Base-by-base conservation (phyloP, 23 tunicate genomes). In the Styela clava region DNA sequence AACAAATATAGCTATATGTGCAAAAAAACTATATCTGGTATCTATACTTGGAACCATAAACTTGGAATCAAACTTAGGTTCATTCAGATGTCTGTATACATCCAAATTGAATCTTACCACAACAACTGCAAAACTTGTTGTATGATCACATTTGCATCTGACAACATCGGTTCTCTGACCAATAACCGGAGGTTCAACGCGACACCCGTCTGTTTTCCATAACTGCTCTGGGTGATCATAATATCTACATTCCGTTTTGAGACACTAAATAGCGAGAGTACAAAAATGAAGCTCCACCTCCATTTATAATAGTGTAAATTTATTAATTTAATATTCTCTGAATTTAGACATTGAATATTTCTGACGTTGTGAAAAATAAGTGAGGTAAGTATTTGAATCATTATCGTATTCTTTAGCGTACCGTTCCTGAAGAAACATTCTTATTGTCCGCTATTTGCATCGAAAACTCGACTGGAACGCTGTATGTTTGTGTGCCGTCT, bases 81-180 rank as follows among this genome's bases (percentile, higher is more conserved):
- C n/a, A n/a, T n/a, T n/a, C n/a, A n/a, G n/a, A n/a, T n/a, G n/a
- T n/a, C n/a, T n/a, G n/a, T n/a, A n/a, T n/a, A n/a, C n/a, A n/a
- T n/a, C n/a, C n/a, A n/a, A 44, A 44, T 5, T 44, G 56, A 7
- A 65, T 27, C 85, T 74, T 52, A 87, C 91, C 79, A 87, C 91
- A 16, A 87, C 91, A 2, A 87, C 86, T 9, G 86, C 91, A 74
- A 87, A 87, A 78, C 86, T 82, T 26, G 91, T 87, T 0, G 91
- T 87, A 37, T 87, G 91, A 29, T 82, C 79, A 32, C 91, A 87
- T 37, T 52, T 62, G 70, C 91, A 87, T 18, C 35, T 56, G 64
- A 87, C 74, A n/a, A 72, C 44, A 35, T 67, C 35, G 5, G 34
- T 69, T 7, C 72, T 68, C 23, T 65, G 52, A 52, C 79, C 72